Conservation (phyloP, 2,113 vertebrate species). For the Carollia perspicillata region DNA sequence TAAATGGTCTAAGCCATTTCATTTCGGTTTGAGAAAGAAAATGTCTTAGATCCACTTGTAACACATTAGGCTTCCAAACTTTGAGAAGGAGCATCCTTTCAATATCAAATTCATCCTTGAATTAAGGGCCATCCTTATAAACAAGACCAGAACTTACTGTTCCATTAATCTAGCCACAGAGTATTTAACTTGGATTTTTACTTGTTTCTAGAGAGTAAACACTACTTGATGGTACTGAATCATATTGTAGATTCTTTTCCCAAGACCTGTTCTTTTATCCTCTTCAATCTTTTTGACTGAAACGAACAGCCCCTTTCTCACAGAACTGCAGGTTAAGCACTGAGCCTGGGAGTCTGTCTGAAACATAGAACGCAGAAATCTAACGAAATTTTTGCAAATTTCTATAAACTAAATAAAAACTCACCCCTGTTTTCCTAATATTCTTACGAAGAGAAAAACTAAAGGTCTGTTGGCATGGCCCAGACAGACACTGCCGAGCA, state of each 20-base stretch:
- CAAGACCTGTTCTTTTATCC: neutral
- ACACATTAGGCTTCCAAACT: conserved; percentile 9
- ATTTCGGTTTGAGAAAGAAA: neutral
- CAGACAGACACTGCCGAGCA: neutral
- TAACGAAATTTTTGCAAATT: neutral
- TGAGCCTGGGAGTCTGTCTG: neutral
- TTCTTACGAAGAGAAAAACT: conserved; percentile 66
- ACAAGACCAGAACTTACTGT: neutral
- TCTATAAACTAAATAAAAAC: conserved; percentile 46
- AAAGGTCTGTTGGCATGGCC: conserved; percentile 58
- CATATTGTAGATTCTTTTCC: neutral
- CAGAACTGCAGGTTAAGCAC: neutral
- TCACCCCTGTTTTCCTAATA: conserved; percentile 55
- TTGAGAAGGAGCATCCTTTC: neutral
- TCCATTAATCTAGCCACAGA: neutral
- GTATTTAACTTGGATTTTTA: neutral
- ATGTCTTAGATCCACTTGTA: neutral
- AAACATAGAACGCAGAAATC: neutral
- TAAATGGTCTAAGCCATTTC: neutral
- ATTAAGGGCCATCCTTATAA: neutral
- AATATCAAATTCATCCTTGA: neutral
- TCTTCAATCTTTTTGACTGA: neutral
- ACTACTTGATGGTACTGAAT: neutral
- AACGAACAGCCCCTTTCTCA: neutral
- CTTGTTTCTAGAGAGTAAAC: neutral